These are phyloP conservation scores for Babyrousa celebensis DNA, from an alignment of 2,797 vertebrate species.

Conservation along the genomic window DNA sequence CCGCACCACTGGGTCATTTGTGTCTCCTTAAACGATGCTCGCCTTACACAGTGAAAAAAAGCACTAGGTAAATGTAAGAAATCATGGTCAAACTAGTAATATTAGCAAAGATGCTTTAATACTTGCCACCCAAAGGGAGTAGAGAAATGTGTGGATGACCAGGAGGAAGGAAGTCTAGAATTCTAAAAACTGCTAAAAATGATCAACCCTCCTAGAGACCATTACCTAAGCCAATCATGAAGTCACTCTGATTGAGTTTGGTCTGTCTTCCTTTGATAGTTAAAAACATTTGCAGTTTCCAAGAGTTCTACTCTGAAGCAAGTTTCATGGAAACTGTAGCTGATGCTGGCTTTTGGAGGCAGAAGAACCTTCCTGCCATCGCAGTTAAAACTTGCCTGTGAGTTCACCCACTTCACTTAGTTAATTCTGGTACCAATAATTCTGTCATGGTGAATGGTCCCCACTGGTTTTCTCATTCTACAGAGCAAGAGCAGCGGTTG, in stretches of 20 bases:
- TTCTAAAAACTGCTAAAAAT: slow-evolving; percentile 28
- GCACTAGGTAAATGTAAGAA: not conserved
- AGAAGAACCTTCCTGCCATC: slow-evolving; percentile 77
- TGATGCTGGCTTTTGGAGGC: slow-evolving; percentile 28
- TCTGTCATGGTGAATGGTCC: slow-evolving; percentile 38
- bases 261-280: slow-evolving; percentile 52
- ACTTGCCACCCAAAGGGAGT: not conserved
- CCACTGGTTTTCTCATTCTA: slow-evolving; percentile 42
- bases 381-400: slow-evolving; percentile 71
- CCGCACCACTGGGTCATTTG: not conserved
- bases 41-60: not conserved
- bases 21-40: not conserved
- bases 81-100: slow-evolving; percentile 23
- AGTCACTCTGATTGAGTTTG: slow-evolving; percentile 60
- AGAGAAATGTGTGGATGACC: not conserved
- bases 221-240: slow-evolving; percentile 13
- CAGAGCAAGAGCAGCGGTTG: not conserved
- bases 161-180: slow-evolving; percentile 4
- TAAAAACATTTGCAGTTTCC: slow-evolving; percentile 45
- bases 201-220: not conserved
- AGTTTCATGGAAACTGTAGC: slow-evolving; percentile 25
- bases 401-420: too few species aligned
- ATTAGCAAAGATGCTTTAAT: not conserved
- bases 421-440: slow-evolving; percentile 82
- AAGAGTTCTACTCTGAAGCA: slow-evolving; percentile 53